Evolutionary conservation across 1,140 invertebrate species (phyloP), one percentile per base, ranked within the genome.

Genomic region (Mycetomoellerius zeteki): DNA sequence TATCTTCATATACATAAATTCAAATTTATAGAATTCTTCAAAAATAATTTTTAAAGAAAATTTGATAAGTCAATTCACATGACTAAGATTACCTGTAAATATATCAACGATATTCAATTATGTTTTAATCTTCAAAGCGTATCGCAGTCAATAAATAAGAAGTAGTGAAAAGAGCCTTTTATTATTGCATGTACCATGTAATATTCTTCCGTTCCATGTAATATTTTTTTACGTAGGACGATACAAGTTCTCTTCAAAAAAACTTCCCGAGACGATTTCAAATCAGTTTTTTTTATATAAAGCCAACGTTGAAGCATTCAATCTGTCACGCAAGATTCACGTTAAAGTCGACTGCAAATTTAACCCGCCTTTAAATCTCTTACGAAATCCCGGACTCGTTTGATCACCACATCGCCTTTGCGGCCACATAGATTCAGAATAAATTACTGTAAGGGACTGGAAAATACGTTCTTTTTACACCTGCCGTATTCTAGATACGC

Each of bases 381-480:
- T 73, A 73, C 33, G 21, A 73, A 50, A 43, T 37, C 33, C 24
- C 24, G 5, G 33, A n/a, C 37, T 81, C 12, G 27, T 8, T 30
- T 14, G 21, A 56, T 67, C 52, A 16, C 52, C 6, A n/a, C 16
- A 24, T 14, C 33, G 37, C n/a, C 5, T 72, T 82, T 60, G 37
- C 67, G 24, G 54, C 65, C 67, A 73, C 33, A n/a, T 37, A 60
- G 67, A 82, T 82, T 84, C 54, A 24, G 69, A 84, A 84, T 84
- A 75, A 75, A 84, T 84, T 84, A 82, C 52, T 82, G 21, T 75
- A 75, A 84, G 14, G 12, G 24, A 82, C 52, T 60, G 24, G 37
- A 84, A 84, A 84, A 84, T 84, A 84, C 37, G 14, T 84, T 75
- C 69, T 75, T 75, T 84, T 84, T 84, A 75, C 54, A 84, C 54